These are phyloP conservation scores for Prionailurus bengalensis DNA, from an alignment of 2,113 vertebrate species.

Conservation along the genomic window DNA sequence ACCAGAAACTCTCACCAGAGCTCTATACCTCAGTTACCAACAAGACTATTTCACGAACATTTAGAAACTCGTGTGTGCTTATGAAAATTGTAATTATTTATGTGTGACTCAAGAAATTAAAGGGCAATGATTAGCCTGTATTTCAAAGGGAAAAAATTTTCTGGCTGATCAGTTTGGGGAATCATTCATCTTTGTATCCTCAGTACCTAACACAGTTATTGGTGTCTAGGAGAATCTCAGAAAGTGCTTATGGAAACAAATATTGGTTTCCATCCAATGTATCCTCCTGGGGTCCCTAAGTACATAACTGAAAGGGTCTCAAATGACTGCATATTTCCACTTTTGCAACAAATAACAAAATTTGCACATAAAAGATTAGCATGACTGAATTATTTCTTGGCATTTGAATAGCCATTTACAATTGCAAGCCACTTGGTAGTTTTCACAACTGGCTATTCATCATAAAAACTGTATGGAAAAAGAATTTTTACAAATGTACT, in stretches of 20 bases:
- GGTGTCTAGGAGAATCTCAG: neutral
- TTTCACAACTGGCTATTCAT: slow-evolving; percentile 27
- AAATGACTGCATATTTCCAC: slow-evolving; percentile 28
- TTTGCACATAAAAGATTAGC: slow-evolving; percentile 11
- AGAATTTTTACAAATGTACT: neutral
- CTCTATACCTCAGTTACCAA: slow-evolving; percentile 14
- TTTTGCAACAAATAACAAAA: slow-evolving; percentile 56
- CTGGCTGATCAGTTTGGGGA: neutral
- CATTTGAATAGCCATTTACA: slow-evolving; percentile 36
- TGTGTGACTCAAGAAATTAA: slow-evolving; percentile 19
- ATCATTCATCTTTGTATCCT: neutral
- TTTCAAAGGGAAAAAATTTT: neutral
- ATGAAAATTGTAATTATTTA: slow-evolving; percentile 47
- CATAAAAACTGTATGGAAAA: slow-evolving; percentile 16
- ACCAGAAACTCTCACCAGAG: slow-evolving; percentile 53
- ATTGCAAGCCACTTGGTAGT: slow-evolving; percentile 47
- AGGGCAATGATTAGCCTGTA: neutral
- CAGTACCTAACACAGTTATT: neutral
- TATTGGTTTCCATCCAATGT: slow-evolving; percentile 1
- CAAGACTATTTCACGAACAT: slow-evolving; percentile 35
- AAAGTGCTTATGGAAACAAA: slow-evolving; percentile 33
- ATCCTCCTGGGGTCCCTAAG: slow-evolving; percentile 28
- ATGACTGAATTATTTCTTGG: slow-evolving; percentile 63
- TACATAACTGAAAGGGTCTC: slow-evolving; percentile 27
- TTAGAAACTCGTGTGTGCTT: neutral